Conservation (phyloP, 2,888 invertebrate species). For the Phaedon cochleariae region DNA sequence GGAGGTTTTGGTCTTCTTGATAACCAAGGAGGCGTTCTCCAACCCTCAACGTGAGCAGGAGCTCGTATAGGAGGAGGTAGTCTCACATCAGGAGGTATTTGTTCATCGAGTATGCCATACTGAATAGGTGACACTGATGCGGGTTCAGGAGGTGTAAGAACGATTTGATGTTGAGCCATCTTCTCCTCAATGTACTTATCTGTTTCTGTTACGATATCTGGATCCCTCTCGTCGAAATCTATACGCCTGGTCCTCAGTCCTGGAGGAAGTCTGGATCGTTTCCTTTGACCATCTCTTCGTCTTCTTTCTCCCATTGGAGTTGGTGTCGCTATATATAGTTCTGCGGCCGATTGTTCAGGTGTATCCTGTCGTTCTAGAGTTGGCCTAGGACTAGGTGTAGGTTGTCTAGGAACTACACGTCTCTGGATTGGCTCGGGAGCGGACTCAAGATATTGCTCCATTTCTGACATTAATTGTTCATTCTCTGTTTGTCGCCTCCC, state of each 20-base stretch:
- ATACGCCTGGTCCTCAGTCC: neutral
- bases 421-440: too few species aligned
- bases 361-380: neutral
- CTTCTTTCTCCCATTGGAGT: neutral
- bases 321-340: neutral
- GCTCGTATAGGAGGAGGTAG: constrained; percentile 4
- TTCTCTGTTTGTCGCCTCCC: neutral
- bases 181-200: neutral
- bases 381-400: neutral
- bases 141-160: neutral
- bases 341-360: neutral
- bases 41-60: neutral
- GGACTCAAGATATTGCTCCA: neutral
- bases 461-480: neutral
- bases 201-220: neutral
- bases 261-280: neutral
- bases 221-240: constrained; percentile 1
- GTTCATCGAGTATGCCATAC: neutral
- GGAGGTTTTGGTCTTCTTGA: neutral
- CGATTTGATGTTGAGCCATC: neutral
- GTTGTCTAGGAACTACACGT: neutral
- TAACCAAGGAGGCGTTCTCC: constrained; percentile 8
- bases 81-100: neutral
- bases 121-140: neutral
- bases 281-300: neutral